Conservation (phyloP, 2,113 vertebrate genomes). For the Cyprinodon variegatus region DNA sequence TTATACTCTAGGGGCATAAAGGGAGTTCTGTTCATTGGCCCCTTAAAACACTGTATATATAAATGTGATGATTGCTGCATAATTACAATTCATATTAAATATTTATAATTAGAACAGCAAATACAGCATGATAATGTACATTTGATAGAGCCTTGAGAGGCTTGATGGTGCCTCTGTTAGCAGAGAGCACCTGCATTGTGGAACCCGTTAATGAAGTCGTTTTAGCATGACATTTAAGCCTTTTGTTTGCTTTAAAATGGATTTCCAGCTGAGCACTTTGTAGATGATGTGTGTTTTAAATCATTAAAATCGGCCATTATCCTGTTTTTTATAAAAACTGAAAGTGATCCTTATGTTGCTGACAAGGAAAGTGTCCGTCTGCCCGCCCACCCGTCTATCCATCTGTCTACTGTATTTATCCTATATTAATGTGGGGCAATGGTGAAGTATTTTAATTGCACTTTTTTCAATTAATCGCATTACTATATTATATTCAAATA, state of each 20-base stretch:
- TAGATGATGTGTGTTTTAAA: background rate
- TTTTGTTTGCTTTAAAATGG: background rate
- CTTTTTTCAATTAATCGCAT: no score
- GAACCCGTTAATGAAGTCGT: background rate
- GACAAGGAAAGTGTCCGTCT: background rate
- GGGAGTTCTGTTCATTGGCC: background rate
- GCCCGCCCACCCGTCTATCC: no score
- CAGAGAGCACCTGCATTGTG: background rate
- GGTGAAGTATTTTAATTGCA: no score
- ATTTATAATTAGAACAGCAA: background rate
- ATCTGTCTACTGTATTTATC: no score
- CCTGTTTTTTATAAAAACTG: background rate
- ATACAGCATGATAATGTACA: background rate
- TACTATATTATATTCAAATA: no score
- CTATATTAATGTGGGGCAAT: no score
- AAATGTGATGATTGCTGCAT: background rate
- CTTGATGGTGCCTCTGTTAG: background rate
- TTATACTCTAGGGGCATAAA: background rate
- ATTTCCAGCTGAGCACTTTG: background rate
- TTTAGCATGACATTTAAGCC: background rate
- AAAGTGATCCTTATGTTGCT: background rate
- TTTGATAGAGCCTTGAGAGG: background rate
- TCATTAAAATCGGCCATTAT: background rate
- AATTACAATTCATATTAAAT: background rate
- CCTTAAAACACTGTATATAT: background rate